Conservation (phyloP, 2,888 invertebrate genomes). For the Trisateles emortualis region DNA sequence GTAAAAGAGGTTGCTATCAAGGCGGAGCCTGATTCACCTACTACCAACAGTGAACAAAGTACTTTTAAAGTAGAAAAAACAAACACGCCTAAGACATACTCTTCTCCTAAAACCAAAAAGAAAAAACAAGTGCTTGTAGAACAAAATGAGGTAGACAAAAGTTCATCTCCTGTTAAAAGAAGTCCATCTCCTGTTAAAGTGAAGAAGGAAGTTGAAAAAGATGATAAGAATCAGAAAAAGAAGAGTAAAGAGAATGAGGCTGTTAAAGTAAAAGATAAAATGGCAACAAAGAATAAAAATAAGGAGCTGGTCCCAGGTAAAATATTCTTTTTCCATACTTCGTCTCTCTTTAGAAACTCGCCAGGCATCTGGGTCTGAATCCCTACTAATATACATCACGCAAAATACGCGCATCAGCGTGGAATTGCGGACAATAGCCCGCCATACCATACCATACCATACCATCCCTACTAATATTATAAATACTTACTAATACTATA, state of each 20-base stretch:
- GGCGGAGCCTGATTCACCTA: constrained; percentile 50
- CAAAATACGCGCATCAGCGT: too few relatives aligned
- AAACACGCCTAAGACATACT: constrained; percentile 62
- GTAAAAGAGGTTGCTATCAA: constrained; percentile 45
- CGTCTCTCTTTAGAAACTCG: too few relatives aligned
- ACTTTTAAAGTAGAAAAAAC: constrained; percentile 56
- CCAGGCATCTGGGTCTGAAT: too few relatives aligned
- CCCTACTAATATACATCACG: too few relatives aligned
- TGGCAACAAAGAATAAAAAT: constrained; percentile 33
- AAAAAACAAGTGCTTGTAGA: constrained; percentile 21
- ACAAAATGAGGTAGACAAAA: constrained; percentile 11
- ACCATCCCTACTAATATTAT: too few relatives aligned
- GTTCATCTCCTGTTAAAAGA: background rate
- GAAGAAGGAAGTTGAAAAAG: constrained; percentile 21
- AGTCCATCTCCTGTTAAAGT: constrained; percentile 18
- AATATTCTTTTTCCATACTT: too few relatives aligned
- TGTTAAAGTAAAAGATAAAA: constrained; percentile 32
- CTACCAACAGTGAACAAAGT: constrained; percentile 61
- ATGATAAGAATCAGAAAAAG: background rate
- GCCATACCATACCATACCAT: too few relatives aligned
- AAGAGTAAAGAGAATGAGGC: constrained; percentile 17
- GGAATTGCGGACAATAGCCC: too few relatives aligned
- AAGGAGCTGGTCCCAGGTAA: constrained; percentile 57
- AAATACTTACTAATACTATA: too few relatives aligned
- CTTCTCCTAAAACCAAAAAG: constrained; percentile 66